These are phyloP conservation scores for Pampusana beccarii DNA, from an alignment of 2,113 vertebrate species.

Conservation along the genomic window DNA sequence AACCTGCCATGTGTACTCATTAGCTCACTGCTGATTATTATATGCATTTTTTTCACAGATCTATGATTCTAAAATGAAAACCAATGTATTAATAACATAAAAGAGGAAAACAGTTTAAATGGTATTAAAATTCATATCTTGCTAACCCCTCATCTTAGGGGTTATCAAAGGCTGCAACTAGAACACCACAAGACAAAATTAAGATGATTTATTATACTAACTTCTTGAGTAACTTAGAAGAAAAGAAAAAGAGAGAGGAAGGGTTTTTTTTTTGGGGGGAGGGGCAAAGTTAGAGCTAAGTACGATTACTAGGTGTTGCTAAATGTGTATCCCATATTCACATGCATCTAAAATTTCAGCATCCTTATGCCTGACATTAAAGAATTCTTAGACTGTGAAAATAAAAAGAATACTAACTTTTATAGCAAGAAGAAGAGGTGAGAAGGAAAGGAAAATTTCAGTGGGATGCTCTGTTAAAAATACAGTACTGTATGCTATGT, in stretches of 20 bases:
- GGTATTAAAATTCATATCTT: neutral
- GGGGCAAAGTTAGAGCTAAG: neutral
- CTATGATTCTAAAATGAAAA: neutral
- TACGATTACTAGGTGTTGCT: neutral
- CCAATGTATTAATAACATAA: neutral
- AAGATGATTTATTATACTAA: neutral
- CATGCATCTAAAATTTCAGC: neutral
- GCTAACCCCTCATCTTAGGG: neutral
- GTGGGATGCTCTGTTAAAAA: neutral
- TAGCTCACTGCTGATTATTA: neutral
- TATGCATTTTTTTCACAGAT: neutral
- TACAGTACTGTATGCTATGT: fast-evolving
- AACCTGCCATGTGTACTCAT: neutral
- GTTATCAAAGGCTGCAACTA: neutral
- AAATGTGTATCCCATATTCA: neutral
- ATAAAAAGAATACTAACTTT: neutral
- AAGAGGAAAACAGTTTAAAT: neutral
- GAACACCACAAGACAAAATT: neutral
- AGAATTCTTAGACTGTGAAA: neutral
- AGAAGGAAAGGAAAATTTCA: neutral
- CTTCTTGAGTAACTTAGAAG: neutral
- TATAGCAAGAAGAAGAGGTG: neutral
- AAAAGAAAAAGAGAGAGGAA: neutral
- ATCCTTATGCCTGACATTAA: neutral
- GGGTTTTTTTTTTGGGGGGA: no score